These are phyloP conservation scores for Dinoponera quadriceps DNA, from an alignment of 1,140 invertebrate genomes.

Conservation along the genomic window DNA sequence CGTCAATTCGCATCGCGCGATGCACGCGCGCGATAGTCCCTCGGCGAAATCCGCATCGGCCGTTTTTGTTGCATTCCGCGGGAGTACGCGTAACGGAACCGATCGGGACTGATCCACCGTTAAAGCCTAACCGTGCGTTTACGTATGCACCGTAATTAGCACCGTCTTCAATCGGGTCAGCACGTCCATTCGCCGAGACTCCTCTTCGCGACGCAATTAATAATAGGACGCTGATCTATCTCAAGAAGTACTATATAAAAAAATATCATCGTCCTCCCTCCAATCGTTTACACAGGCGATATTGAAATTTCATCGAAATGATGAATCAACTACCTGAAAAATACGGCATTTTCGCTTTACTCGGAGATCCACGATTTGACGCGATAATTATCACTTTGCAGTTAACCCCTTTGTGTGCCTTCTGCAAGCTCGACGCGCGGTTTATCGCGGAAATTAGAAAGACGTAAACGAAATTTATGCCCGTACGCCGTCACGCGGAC, in stretches of 20 bases:
- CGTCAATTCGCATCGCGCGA: slow-evolving; percentile 18
- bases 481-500: slow-evolving; percentile 20
- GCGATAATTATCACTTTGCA: too few relatives aligned
- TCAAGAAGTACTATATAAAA: not conserved
- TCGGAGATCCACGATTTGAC: not conserved
- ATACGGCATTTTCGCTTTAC: too few relatives aligned
- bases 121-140: slow-evolving; percentile 60
- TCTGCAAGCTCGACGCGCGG: too few relatives aligned
- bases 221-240: slow-evolving; percentile 6
- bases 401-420: slow-evolving; percentile 11
- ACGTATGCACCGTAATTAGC: slow-evolving; percentile 60
- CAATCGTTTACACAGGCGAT: too few relatives aligned
- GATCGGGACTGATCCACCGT: slow-evolving; percentile 59
- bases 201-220: not conserved
- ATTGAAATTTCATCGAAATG: too few relatives aligned
- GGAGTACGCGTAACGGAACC: slow-evolving; percentile 56
- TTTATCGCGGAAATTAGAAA: slow-evolving; percentile 52
- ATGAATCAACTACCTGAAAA: too few relatives aligned
- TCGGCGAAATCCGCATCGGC: slow-evolving; percentile 12
- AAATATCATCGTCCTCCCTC: too few relatives aligned
- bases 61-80: slow-evolving; percentile 50
- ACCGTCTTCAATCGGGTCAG: slow-evolving; percentile 34
- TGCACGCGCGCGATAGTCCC: slow-evolving; percentile 1
- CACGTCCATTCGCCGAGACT: not conserved
- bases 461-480: slow-evolving; percentile 45